A percentile compares a stretch with the other conserved stretches of the same genome.
Evolutionary conservation across 2,888 invertebrate species (phyloP).

Genomic region (Lottia gigantea): DNA sequence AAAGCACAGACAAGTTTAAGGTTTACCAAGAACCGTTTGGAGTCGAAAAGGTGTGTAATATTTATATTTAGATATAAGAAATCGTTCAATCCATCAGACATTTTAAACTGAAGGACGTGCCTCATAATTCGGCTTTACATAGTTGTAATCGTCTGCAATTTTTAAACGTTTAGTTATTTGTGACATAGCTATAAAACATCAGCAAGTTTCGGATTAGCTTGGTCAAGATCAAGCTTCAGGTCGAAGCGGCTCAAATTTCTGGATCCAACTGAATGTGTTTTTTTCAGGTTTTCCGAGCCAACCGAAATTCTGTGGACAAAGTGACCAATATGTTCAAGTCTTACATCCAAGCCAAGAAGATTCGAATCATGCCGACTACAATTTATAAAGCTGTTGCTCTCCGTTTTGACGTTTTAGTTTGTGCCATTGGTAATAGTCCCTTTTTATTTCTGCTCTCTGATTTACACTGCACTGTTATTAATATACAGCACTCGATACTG

Average conservation of each 20-base stretch:
- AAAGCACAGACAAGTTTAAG: constrained; percentile 15
- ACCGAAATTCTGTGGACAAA: constrained; percentile 37
- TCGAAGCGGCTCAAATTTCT: too few species aligned
- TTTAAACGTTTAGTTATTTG: too few species aligned
- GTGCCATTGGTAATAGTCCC: constrained; percentile 39
- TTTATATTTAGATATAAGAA: constrained; percentile 3
- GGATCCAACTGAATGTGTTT: background rate
- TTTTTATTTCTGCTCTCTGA: too few species aligned
- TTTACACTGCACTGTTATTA: too few species aligned
- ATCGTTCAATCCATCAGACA: background rate
- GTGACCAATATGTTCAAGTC: constrained; percentile 46
- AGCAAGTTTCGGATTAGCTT: too few species aligned
- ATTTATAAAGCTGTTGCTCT: constrained; percentile 38
- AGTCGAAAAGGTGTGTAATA: constrained; percentile 33
- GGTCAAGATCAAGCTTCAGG: too few species aligned
- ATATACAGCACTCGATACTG: too few species aligned
- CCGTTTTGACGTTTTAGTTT: constrained; percentile 51
- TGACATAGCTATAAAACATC: too few species aligned
- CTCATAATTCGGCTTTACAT: too few species aligned
- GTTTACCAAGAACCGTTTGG: constrained; percentile 50
- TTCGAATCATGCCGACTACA: constrained; percentile 36
- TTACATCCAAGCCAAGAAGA: constrained; percentile 41
- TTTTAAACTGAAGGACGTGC: too few species aligned
- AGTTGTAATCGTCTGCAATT: too few species aligned
- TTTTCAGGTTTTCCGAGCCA: constrained; percentile 45